A percentile compares a stretch with the other conserved stretches of the same genome.
Evolutionary conservation across 2,797 vertebrate genomes (phyloP).

Genomic region (Natrix natrix): DNA sequence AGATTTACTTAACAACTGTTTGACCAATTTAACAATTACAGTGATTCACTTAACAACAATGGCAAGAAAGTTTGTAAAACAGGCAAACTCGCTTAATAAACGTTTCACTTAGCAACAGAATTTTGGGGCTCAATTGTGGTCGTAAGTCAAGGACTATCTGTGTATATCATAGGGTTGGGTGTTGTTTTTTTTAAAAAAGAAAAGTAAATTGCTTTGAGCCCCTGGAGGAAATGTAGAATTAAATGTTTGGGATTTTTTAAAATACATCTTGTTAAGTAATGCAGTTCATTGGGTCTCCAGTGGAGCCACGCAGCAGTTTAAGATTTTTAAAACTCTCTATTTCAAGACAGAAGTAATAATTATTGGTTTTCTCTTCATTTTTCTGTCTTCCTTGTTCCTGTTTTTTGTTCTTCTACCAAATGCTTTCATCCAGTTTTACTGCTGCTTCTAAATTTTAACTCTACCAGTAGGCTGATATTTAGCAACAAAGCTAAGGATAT

Average conservation of each 20-base stretch:
- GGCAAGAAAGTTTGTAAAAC: neutral
- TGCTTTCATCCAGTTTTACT: neutral
- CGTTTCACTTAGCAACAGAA: neutral
- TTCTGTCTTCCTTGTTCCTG: neutral
- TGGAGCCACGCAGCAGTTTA: neutral
- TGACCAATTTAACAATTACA: neutral
- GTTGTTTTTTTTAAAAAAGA: neutral
- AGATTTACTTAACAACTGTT: neutral
- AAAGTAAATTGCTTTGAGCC: neutral
- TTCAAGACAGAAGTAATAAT: neutral
- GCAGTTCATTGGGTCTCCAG: neutral
- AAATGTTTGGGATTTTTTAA: neutral
- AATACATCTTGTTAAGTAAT: neutral
- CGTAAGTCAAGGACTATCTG: neutral
- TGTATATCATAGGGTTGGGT: neutral
- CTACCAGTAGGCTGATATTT: neutral
- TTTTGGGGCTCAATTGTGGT: neutral
- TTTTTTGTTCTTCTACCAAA: neutral
- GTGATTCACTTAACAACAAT: neutral
- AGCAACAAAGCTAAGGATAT: conserved; percentile 2
- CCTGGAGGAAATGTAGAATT: neutral
- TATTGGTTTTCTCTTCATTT: neutral
- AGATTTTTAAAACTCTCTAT: neutral
- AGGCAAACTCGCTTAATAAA: neutral
- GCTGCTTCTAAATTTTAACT: conserved; percentile 15